These are phyloP conservation scores for Neopipo cinnamomea DNA, from an alignment of 2,113 vertebrate species.

Conservation along the genomic window DNA sequence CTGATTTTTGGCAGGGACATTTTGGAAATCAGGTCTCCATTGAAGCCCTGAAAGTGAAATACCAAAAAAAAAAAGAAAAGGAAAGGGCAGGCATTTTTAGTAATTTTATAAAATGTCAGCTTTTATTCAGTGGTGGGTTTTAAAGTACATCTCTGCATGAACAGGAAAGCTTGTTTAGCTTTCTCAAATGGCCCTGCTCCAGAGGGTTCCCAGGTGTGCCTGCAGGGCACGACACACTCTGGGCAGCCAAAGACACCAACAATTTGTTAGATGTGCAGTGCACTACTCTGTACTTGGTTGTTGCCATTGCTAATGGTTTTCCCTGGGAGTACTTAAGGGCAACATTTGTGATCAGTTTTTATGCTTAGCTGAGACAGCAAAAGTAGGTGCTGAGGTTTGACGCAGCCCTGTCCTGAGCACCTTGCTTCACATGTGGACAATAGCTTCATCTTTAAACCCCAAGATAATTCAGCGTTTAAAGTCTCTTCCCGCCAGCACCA, in stretches of 20 bases:
- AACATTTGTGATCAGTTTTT: not conserved
- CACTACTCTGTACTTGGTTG: not conserved
- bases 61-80: not conserved
- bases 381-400: not conserved
- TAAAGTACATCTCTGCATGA: not conserved
- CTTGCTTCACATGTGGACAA: accelerated
- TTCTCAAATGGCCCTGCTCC: not conserved
- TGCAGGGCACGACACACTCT: accelerated
- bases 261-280: not conserved
- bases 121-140: not conserved
- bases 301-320: not conserved
- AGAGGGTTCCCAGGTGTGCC: not conserved
- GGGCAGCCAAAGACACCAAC: not conserved
- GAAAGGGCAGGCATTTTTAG: not conserved
- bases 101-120: not conserved
- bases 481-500: not conserved
- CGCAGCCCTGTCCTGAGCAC: not conserved
- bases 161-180: not conserved
- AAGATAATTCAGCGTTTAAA: not conserved
- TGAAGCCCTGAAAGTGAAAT: not conserved
- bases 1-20: not conserved
- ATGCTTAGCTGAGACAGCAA: not conserved
- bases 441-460: not conserved
- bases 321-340: not conserved
- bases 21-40: not conserved